Base-by-base conservation (phyloP, 2,113 vertebrate species). In the Probosciger aterrimus region DNA sequence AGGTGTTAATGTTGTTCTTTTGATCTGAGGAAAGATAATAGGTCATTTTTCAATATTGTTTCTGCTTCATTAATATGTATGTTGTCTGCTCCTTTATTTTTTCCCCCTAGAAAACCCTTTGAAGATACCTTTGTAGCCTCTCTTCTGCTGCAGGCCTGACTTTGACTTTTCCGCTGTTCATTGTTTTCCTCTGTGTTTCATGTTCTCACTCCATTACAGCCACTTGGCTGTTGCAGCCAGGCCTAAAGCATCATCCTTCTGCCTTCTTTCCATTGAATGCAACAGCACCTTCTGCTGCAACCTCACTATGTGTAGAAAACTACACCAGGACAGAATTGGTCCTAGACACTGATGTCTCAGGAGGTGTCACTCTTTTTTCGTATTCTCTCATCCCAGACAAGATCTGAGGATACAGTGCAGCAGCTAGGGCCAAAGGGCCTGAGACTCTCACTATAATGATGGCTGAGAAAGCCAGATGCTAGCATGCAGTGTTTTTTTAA, bases 31-130 rank as follows among this genome's bases (percentile, higher is more conserved):
- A 78, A 96, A 93, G 90, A 95, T 97, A 97, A 97, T 98, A 74
- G 93, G 83, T 95, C 97, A 85, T 95, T 98, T 97, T 97, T 91
- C 97, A 96, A 80, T 95, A 97, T 97, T 96, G 83, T 97, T 97
- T 93, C 86, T 82, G 83, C 71, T 90, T 98, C 96, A 97, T 97
- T 95, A 98, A 97, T 97, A 97, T 97, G 95, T 92, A 97, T 96
- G 94, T 20, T 95, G 52, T 68, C 95, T 95, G 81, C 41, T 91
- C 41, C 46, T 75, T 82, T 92, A 91, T 93, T 88, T 90, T 92
- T 77, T 62, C 46, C 18, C 53, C 44, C 75, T 74, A 63, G 92
- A 88, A 71, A 92, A 88, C 27, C 73, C 95, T 97, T 97, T 97
- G 97, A 97, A 97, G 96, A 79, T 97, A 95, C 91, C 89, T 97